Base-by-base conservation (phyloP, 2,797 vertebrate species). In the Enteromius paludinosus region DNA sequence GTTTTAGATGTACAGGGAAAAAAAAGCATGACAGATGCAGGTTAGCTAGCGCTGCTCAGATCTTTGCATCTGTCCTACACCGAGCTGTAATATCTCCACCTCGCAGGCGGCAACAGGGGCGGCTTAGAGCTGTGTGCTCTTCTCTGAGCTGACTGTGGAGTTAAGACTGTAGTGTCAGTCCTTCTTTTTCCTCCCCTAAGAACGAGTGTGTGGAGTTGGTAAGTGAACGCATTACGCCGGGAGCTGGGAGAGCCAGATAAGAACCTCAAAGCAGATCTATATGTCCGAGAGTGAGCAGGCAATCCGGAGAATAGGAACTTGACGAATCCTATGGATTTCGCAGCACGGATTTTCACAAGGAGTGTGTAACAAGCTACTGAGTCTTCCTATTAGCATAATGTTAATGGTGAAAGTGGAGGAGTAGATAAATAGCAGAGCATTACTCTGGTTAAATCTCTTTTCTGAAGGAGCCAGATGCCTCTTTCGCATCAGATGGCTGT, bases 161-260 rank as follows among this genome's bases (percentile, higher is more conserved):
- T 93, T 89, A 92, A 94, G 93, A 94, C 94, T 93, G 92, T 93
- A 93, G 92, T 94, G 94, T 94, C 93, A 93, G 92, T 91, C 91
- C 85, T 92, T 89, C 85, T 83, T 77, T 68, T 66, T 70, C 88
- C 84, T 85, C 71, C 87, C 0, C 85, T 86, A 80, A 78, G 54
- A 82, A 90, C 80, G 61, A 68, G 79, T 93, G 89, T 92, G 91
- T 90, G 88, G 90, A 90, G 91, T 90, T 87, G 87, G 90, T 88
- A 90, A 90, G 91, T 90, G 87, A 91, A 88, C 88, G 86, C 90
- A 93, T 93, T 91, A 91, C 88, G 87, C 91, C 83, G 87, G 90
- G 88, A 89, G 89, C 94, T 95, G 94, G 84, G 80, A 90, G 87
- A n/a, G 84, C 72, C 89, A 92, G 94, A 95, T 94, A 95, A 95